phyloP scores from a whole-genome alignment of 2,797 vertebrate species.

The Gephyroberyx darwinii region DNA sequence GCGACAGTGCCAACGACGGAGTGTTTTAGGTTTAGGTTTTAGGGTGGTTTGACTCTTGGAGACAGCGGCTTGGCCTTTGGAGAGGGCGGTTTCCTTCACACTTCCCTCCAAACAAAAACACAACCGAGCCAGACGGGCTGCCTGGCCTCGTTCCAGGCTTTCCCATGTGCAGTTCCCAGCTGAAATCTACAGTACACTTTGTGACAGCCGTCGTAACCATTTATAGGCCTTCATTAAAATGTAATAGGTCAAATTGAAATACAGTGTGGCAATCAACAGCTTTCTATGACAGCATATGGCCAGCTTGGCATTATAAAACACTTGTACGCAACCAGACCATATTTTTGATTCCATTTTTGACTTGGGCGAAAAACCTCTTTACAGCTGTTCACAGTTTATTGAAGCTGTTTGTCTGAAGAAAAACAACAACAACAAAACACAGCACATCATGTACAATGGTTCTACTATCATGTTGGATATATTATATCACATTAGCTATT shows the following conservation, averaged over 20 bases:
- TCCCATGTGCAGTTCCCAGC: slow-evolving; percentile 31
- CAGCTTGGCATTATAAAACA: slow-evolving; percentile 53
- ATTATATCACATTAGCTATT: no score
- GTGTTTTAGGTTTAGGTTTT: neutral
- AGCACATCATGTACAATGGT: slow-evolving; percentile 13
- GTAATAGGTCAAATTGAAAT: slow-evolving; percentile 44
- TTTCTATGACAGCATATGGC: slow-evolving; percentile 48
- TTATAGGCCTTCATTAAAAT: slow-evolving; percentile 58
- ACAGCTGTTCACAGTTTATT: slow-evolving; percentile 46
- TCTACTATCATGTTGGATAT: no score
- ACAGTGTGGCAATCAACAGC: slow-evolving; percentile 42
- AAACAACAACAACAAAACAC: slow-evolving; percentile 10
- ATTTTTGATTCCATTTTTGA: slow-evolving; percentile 41
- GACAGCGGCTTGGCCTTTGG: slow-evolving; percentile 29
- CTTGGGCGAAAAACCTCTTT: slow-evolving; percentile 31
- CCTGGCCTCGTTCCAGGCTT: slow-evolving; percentile 11
- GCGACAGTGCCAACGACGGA: no score
- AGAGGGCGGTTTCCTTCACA: slow-evolving; percentile 40
- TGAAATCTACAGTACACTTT: slow-evolving; percentile 9
- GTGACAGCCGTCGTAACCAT: slow-evolving; percentile 34
- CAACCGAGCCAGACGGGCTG: slow-evolving; percentile 35
- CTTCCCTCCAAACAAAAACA: slow-evolving; percentile 64
- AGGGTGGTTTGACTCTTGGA: slow-evolving; percentile 4
- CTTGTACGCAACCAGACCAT: slow-evolving; percentile 26
- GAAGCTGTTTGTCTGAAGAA: slow-evolving; percentile 21